Evolutionary conservation across 2,113 vertebrate species (phyloP).

Genomic region (Spilogale gracilis): DNA sequence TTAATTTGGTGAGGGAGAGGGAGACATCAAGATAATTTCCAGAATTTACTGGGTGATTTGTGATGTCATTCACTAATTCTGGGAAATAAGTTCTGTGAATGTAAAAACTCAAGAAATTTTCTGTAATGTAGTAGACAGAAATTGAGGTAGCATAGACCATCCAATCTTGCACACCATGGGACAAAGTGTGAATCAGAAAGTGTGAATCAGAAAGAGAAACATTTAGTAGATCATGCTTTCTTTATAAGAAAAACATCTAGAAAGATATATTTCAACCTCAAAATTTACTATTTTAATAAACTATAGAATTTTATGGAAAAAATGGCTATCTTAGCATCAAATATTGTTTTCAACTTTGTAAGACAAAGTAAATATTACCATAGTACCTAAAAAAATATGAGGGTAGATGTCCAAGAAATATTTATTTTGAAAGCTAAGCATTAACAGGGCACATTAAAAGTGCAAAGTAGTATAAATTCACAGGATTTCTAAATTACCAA

Average conservation of each 20-base stretch:
- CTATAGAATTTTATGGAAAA: background rate
- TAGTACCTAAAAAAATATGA: background rate
- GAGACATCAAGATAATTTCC: background rate
- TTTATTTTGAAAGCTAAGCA: background rate
- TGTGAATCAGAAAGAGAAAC: background rate
- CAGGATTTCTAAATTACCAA: background rate
- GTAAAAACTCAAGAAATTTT: background rate
- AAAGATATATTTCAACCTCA: background rate
- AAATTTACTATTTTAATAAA: conserved; percentile 16
- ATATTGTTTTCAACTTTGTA: background rate
- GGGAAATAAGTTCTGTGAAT: background rate
- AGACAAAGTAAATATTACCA: background rate
- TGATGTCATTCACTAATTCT: background rate
- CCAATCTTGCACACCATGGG: background rate
- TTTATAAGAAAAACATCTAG: background rate
- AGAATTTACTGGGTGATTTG: background rate
- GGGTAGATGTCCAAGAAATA: background rate
- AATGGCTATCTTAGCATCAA: background rate
- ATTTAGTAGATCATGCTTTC: background rate
- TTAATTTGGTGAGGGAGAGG: background rate
- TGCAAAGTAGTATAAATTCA: background rate
- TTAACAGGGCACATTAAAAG: background rate
- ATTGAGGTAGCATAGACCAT: background rate
- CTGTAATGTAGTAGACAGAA: background rate
- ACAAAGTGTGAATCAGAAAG: background rate